Evolutionary conservation across 2,797 vertebrate species (phyloP), one percentile per base, ranked within the genome.

Genomic region (Chanos chanos): DNA sequence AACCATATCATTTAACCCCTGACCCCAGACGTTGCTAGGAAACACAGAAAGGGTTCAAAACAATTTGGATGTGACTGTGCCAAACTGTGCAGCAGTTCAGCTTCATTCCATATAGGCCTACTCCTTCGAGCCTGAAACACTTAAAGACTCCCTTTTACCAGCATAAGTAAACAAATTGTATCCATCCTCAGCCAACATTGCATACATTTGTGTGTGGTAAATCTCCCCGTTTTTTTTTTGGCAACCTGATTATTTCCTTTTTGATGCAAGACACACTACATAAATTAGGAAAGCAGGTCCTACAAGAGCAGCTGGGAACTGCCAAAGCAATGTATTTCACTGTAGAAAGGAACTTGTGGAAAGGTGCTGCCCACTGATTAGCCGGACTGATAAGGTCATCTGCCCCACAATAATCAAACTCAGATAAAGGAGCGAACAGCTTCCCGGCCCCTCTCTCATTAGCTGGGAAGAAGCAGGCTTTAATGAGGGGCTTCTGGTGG

Each of bases 11-110:
- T 80, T 62, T 70, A 77, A 77, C 78, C 85, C 83, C 68, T 86
- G 82, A 84, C 85, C 81, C 61, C 25, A 28, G 66, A 40, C 64
- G 82, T 83, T 86, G 84, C 83, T 87, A 81, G 85, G 79, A 83
- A 74, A 83, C 76, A 61, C 75, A 33, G 74, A 81, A 74, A 78
- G 76, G 79, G 77, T 66, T 66, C 61, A 73, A 79, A 78, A 76
- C 77, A 81, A 72, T 81, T 33, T 9, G 22, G 69, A 47, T 52
- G 77, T 81, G 85, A 76, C 57, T 69, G 77, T 68, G n/a, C 77
- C 0, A 12, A 49, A 68, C 50, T 50, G 56, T 59, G 73, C 82
- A 70, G 70, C 78, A 81, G 81, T 80, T 81, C 62, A 73, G 40
- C 61, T 59, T n/a, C 51, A 49, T 31, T 71, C 57, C 44, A 62